Percentiles rank a stretch among this genome's conserved stretches.
phyloP scores from a whole-genome alignment of 2,797 vertebrate genomes.

The Spinus olivaceus region DNA sequence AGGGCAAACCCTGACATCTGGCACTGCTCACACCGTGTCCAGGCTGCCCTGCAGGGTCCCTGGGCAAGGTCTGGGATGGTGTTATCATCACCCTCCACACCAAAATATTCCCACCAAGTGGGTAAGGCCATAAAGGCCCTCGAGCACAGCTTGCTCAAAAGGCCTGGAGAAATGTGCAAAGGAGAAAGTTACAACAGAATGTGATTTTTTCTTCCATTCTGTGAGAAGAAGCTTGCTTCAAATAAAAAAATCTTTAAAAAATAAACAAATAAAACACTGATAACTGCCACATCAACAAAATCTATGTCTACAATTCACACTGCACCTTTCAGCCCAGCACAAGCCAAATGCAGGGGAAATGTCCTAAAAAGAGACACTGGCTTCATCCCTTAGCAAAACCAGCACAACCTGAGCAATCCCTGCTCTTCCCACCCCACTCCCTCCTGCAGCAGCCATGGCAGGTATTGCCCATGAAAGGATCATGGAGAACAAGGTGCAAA shows the following conservation, averaged over 20 bases:
- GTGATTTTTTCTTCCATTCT: neutral
- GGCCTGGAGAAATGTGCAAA: rapidly evolving
- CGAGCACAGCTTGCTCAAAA: neutral
- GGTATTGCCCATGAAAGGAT: neutral
- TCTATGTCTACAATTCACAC: neutral
- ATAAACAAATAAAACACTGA: neutral
- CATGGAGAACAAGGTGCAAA: neutral
- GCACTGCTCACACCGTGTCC: neutral
- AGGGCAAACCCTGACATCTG: rapidly evolving
- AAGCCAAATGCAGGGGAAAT: neutral
- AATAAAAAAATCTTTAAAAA: too few relatives aligned
- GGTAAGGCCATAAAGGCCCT: neutral
- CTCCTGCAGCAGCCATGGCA: neutral
- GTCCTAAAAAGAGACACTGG: neutral
- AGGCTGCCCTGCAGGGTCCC: rapidly evolving
- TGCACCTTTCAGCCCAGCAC: neutral
- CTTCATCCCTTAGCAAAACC: neutral
- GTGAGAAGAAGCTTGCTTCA: neutral
- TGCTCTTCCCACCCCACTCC: neutral
- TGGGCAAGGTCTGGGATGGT: neutral
- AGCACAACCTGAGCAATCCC: neutral
- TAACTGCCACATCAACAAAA: neutral
- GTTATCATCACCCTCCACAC: neutral
- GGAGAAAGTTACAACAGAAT: neutral
- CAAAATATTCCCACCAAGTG: neutral